phyloP scores from a whole-genome alignment of 2,797 vertebrate genomes.

The Vipera ursinii region DNA sequence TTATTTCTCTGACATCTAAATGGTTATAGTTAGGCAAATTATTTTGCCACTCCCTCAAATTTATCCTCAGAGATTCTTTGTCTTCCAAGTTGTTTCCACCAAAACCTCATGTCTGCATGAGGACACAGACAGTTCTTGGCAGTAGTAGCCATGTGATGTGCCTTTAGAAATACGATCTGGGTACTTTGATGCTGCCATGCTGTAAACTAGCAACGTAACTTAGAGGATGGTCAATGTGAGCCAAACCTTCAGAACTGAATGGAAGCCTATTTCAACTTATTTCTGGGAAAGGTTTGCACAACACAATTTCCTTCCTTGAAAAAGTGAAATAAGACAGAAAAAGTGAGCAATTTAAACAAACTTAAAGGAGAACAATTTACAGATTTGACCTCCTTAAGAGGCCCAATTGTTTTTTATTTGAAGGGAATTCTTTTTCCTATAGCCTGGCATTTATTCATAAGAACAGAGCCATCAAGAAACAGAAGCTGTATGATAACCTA shows the following conservation, averaged over 20 bases:
- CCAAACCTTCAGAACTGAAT: not conserved
- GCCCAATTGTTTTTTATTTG: not conserved
- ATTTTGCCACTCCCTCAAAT: not conserved
- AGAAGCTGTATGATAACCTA: not conserved
- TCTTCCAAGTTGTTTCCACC: not conserved
- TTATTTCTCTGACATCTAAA: not conserved
- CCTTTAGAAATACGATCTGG: not conserved
- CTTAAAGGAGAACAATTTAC: not conserved
- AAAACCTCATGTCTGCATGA: not conserved
- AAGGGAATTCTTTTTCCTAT: not conserved
- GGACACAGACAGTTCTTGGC: not conserved
- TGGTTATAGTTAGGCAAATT: not conserved
- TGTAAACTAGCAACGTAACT: not conserved
- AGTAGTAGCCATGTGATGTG: not conserved
- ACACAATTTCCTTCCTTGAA: not conserved
- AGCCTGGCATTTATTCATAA: not conserved
- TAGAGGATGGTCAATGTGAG: not conserved
- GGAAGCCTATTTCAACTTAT: not conserved
- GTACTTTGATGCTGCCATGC: not conserved
- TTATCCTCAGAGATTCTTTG: not conserved
- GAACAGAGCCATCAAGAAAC: not conserved
- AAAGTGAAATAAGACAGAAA: not conserved
- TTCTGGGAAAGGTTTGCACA: not conserved
- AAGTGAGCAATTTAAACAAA: not conserved
- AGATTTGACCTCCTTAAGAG: not conserved